Evolutionary conservation across 92 coral and sea anemone genomes (phyloP).

Genomic region (Epizoanthus stellaris): DNA sequence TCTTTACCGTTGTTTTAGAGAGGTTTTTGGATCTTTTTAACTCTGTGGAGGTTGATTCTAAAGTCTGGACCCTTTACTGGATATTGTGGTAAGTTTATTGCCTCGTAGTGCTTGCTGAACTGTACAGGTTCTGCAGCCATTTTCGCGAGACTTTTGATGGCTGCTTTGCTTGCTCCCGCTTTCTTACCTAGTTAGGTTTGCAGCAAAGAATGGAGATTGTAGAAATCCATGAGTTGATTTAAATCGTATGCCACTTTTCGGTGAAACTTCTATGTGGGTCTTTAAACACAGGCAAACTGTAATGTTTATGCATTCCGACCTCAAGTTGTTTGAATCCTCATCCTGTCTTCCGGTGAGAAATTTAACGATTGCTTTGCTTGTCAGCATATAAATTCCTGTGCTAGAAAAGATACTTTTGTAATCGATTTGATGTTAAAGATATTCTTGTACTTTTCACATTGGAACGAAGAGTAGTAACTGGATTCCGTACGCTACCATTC

Average conservation of each 20-base stretch:
- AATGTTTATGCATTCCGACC: constrained; percentile 21
- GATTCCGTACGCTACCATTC: background rate
- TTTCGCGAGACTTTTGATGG: background rate
- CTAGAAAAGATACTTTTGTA: background rate
- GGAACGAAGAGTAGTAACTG: background rate
- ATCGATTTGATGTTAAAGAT: background rate
- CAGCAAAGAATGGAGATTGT: background rate
- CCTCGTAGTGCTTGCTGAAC: constrained; percentile 23
- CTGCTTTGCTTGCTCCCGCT: constrained; percentile 6
- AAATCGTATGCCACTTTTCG: background rate
- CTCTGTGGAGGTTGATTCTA: background rate
- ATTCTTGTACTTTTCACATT: background rate
- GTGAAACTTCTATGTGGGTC: background rate
- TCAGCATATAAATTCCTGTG: constrained; percentile 20
- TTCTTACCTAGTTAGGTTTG: background rate
- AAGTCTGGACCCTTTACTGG: constrained; percentile 9
- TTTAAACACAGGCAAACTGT: constrained; percentile 12
- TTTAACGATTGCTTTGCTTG: background rate
- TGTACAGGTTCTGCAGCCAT: constrained; percentile 3
- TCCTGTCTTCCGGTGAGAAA: constrained; percentile 35
- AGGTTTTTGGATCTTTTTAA: background rate
- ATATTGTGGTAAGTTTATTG: constrained; percentile 17
- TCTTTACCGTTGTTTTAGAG: constrained; percentile 35
- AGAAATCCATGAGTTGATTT: background rate
- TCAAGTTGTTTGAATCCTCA: constrained; percentile 2